Evolutionary conservation across 2,888 invertebrate genomes (phyloP).

Genomic region (Halictus ligatus): DNA sequence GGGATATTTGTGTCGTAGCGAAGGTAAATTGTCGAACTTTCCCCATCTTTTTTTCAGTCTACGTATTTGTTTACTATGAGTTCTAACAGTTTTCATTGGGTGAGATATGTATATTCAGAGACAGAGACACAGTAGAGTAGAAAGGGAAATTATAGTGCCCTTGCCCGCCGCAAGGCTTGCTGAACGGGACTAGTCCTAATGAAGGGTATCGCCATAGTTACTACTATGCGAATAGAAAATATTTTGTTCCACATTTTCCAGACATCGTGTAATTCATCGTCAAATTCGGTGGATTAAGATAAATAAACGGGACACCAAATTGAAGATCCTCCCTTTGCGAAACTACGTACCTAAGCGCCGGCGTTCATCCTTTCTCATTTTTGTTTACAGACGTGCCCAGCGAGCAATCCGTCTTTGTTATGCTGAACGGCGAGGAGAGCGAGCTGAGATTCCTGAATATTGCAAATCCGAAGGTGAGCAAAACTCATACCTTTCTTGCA

Average conservation of each 20-base stretch:
- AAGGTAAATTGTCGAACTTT: too few species aligned
- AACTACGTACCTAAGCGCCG: background rate
- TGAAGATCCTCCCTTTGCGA: constrained; percentile 31
- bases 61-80: too few species aligned
- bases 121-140: too few species aligned
- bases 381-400: constrained; percentile 88
- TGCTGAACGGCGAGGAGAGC: constrained; percentile 97
- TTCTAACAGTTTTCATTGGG: too few species aligned
- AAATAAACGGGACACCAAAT: constrained; percentile 60
- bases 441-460: constrained; percentile 94
- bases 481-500: background rate
- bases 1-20: too few species aligned
- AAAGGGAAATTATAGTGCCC: too few species aligned
- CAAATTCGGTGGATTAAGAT: constrained; percentile 7
- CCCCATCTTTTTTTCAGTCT: too few species aligned
- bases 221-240: too few species aligned
- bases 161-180: too few species aligned
- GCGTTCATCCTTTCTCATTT: constrained; percentile 19
- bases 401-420: constrained; percentile 95
- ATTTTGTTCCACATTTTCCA: background rate
- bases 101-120: too few species aligned
- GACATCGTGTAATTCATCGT: background rate
- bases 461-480: constrained; percentile 88
- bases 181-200: too few species aligned
- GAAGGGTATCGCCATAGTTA: too few species aligned